These are phyloP conservation scores for Heliconius hewitsoni DNA, from an alignment of 1,140 invertebrate species.

Conservation along the genomic window DNA sequence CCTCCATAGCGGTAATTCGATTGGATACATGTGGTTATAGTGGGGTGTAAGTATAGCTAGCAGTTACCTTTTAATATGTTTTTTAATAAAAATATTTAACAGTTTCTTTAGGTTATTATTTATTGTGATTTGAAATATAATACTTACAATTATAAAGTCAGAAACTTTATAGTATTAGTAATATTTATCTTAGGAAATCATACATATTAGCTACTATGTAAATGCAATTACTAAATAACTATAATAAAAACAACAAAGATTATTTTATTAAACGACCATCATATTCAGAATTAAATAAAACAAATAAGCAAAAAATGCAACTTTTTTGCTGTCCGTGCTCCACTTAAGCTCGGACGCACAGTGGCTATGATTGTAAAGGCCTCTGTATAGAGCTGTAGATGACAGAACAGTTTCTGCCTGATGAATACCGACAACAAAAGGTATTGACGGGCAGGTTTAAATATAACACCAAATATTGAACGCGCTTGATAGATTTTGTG, in stretches of 20 bases:
- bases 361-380: slow-evolving; percentile 16
- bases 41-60: slow-evolving; percentile 9
- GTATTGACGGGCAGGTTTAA: slow-evolving; percentile 14
- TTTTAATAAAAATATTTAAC: no score
- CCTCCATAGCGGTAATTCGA: slow-evolving; percentile 27
- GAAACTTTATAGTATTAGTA: no score
- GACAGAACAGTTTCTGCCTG: slow-evolving; percentile 25
- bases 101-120: no score
- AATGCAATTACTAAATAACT: no score
- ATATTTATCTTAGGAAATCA: no score
- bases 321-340: slow-evolving; percentile 21
- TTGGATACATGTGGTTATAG: slow-evolving; percentile 24
- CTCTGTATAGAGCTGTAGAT: slow-evolving; percentile 19
- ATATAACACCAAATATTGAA: slow-evolving; percentile 10
- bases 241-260: no score
- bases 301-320: background rate
- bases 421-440: slow-evolving; percentile 16
- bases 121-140: no score
- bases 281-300: background rate
- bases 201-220: no score
- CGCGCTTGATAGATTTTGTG: background rate
- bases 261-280: background rate
- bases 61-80: background rate
- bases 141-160: no score
- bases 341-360: slow-evolving; percentile 11